phyloP scores from a whole-genome alignment of 2,113 vertebrate species.

The Pluvianellus socialis region DNA sequence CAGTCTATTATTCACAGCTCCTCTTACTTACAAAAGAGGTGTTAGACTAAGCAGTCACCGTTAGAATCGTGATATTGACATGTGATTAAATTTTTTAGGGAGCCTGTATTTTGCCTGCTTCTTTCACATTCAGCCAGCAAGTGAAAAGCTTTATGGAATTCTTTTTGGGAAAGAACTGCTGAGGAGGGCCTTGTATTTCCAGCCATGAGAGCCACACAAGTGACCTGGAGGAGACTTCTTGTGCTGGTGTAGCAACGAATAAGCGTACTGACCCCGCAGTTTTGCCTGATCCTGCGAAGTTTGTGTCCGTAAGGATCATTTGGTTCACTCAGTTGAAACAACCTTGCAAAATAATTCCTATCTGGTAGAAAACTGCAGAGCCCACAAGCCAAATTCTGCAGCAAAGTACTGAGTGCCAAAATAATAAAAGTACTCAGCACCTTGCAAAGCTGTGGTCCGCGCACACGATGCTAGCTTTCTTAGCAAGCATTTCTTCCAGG shows the following conservation, averaged over 20 bases:
- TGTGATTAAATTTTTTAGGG: not conserved
- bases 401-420: constrained; percentile 12
- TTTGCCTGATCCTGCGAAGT: not conserved
- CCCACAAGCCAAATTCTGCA: not conserved
- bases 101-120: not conserved
- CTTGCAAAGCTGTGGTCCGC: constrained; percentile 5
- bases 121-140: not conserved
- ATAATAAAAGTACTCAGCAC: constrained; percentile 33
- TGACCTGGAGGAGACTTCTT: not conserved
- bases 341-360: not conserved
- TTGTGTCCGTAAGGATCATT: not conserved
- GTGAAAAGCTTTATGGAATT: not conserved
- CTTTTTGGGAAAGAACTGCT: not conserved
- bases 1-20: not conserved
- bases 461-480: not conserved
- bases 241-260: not conserved
- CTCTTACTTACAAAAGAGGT: not conserved
- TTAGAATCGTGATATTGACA: not conserved
- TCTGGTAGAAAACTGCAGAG: not conserved
- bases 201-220: not conserved
- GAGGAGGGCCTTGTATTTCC: not conserved
- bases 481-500: not conserved
- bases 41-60: not conserved
- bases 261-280: not conserved
- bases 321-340: not conserved